A percentile compares a stretch with the other conserved stretches of the same genome.
Conservation (phyloP, 2,113 vertebrate genomes). For the Pavo muticus region DNA sequence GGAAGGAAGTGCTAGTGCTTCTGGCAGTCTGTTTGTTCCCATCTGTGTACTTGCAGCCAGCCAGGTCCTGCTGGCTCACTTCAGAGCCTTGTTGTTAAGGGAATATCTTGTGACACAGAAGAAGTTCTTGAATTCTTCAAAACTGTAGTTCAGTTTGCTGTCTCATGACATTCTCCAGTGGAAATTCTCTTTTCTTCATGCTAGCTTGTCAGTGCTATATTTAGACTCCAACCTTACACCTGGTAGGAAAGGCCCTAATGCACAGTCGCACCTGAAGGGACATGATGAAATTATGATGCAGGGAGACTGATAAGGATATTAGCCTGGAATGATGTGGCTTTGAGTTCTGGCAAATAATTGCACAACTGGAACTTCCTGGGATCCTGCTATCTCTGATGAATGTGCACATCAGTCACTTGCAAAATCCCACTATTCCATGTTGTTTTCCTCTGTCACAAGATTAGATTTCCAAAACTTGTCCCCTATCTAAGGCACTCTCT, state of each 20-base stretch:
- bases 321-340: not conserved
- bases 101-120: not conserved
- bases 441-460: not conserved
- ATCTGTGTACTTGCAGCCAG: not conserved
- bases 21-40: not conserved
- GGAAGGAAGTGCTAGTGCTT: not conserved
- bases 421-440: fast-evolving
- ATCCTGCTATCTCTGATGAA: not conserved
- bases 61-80: not conserved
- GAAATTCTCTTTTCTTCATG: not conserved
- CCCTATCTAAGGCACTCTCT: not conserved
- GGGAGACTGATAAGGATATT: not conserved
- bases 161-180: not conserved
- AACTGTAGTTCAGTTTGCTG: not conserved
- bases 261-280: not conserved
- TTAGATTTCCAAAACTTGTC: not conserved
- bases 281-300: not conserved
- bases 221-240: not conserved
- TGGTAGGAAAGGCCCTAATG: not conserved
- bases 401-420: not conserved
- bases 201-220: not conserved
- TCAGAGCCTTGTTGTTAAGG: not conserved
- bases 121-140: not conserved
- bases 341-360: fast-evolving
- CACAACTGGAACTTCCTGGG: not conserved